Evolutionary conservation across 2,113 vertebrate species (phyloP).

Genomic region (Alethe diademata): DNA sequence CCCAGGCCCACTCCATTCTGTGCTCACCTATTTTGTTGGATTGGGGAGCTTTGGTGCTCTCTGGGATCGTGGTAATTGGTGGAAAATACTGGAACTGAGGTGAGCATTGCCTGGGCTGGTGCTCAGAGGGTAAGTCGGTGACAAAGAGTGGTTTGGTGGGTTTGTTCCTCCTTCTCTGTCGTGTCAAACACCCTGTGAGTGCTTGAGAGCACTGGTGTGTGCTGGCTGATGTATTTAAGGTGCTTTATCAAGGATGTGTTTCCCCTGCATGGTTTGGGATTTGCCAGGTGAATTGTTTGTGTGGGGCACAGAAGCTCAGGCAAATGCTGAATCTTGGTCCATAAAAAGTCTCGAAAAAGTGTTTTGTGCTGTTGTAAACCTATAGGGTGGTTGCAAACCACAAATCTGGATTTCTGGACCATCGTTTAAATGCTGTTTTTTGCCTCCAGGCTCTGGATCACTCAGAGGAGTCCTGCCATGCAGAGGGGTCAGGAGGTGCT

Average conservation of each 20-base stretch:
- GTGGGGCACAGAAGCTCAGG: no score
- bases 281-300: background rate
- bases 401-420: background rate
- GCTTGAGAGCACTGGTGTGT: accelerated
- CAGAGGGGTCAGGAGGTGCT: background rate
- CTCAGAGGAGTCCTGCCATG: accelerated
- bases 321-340: background rate
- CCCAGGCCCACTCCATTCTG: background rate
- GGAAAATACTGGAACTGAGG: background rate
- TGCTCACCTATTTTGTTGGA: background rate
- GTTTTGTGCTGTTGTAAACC: background rate
- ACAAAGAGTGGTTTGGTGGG: accelerated
- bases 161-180: background rate
- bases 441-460: background rate
- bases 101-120: no score
- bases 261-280: accelerated
- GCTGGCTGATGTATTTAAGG: accelerated
- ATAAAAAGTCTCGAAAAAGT: accelerated
- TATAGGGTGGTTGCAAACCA: background rate
- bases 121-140: background rate
- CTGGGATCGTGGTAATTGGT: background rate
- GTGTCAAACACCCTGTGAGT: background rate
- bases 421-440: accelerated
- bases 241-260: accelerated
- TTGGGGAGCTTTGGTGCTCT: background rate